These are phyloP conservation scores for Malurus melanocephalus DNA, from an alignment of 2,113 vertebrate species.

Conservation along the genomic window DNA sequence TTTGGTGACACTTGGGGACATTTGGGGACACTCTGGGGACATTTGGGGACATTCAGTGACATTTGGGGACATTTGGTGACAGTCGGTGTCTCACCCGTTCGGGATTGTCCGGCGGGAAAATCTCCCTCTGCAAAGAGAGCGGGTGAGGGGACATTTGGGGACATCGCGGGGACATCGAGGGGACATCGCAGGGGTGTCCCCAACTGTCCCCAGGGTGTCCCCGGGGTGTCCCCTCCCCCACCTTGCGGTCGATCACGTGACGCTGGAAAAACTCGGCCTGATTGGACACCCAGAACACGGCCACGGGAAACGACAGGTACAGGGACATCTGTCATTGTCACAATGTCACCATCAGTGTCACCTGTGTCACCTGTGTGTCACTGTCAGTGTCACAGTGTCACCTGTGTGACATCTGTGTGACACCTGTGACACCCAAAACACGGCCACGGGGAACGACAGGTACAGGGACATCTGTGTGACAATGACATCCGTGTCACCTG, in stretches of 20 bases:
- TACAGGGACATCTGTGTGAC: too few species aligned
- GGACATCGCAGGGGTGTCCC: too few species aligned
- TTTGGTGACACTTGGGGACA: not conserved
- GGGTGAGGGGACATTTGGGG: not conserved
- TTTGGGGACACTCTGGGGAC: not conserved
- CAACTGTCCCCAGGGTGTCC: not conserved
- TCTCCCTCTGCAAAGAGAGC: not conserved
- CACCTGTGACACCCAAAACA: too few species aligned
- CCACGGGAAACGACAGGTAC: not conserved
- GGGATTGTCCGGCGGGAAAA: not conserved
- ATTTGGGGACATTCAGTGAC: not conserved
- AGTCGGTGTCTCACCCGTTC: not conserved
- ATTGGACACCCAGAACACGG: not conserved
- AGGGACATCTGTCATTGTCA: not conserved
- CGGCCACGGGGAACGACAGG: too few species aligned
- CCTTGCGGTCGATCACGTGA: not conserved
- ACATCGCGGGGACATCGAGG: not conserved
- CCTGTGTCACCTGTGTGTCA: not conserved
- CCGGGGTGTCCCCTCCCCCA: not conserved
- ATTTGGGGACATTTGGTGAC: too few species aligned
- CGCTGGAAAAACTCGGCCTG: not conserved
- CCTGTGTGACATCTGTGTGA: too few species aligned
- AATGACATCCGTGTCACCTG: too few species aligned
- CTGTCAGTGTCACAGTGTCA: too few species aligned
- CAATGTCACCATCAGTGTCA: not conserved